Conservation (phyloP, 1,140 invertebrate species). For the Hormaphis cornu region DNA sequence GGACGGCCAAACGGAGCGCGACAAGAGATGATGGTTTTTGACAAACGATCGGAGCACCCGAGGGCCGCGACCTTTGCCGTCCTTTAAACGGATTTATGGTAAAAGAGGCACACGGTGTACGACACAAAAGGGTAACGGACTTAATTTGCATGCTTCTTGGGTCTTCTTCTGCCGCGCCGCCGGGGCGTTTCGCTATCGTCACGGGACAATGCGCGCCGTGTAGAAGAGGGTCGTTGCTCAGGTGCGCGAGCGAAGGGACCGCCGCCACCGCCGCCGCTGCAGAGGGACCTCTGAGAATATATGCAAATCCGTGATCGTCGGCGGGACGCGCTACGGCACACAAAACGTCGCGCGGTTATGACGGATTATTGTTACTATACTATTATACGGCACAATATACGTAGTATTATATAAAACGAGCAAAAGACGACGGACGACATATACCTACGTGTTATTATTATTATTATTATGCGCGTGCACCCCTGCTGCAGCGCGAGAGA, state of each 20-base stretch:
- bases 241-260: not conserved
- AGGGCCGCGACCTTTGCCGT: slow-evolving; percentile 1
- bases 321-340: too few relatives aligned
- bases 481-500: too few relatives aligned
- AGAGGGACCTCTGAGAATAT: too few relatives aligned
- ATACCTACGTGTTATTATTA: too few relatives aligned
- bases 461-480: too few relatives aligned
- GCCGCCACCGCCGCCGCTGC: not conserved
- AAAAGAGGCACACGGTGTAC: too few relatives aligned
- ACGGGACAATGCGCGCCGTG: not conserved
- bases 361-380: too few relatives aligned
- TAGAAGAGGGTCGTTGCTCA: not conserved
- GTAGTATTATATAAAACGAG: too few relatives aligned
- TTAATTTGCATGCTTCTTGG: slow-evolving; percentile 28
- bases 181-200: slow-evolving; percentile 6
- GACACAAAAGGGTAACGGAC: not conserved
- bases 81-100: slow-evolving; percentile 30
- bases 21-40: slow-evolving; percentile 6
- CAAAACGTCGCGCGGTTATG: slow-evolving; percentile 6
- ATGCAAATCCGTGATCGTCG: not conserved
- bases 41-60: slow-evolving; percentile 26
- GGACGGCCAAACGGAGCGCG: slow-evolving; percentile 16
- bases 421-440: too few relatives aligned
- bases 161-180: slow-evolving; percentile 15
- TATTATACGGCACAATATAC: too few relatives aligned